A percentile compares a stretch with the other conserved stretches of the same genome.
Conservation (phyloP, 2,797 vertebrate genomes). For the Podargus strigoides region DNA sequence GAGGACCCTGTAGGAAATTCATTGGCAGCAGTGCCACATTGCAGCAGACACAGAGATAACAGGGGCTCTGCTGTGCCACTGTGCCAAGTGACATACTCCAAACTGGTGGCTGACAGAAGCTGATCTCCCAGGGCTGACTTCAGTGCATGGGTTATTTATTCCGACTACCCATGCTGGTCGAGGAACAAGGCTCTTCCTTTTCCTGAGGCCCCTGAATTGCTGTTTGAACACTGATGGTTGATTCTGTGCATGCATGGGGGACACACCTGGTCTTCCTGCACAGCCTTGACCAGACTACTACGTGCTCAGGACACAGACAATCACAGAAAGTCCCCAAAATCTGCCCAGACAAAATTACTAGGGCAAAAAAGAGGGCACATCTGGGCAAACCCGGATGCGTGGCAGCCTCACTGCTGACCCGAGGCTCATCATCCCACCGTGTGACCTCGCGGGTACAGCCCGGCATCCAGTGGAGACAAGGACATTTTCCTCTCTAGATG, state of each 20-base stretch:
- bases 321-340: neutral
- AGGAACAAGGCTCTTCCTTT: neutral
- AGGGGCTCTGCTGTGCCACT: neutral
- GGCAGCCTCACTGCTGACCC: neutral
- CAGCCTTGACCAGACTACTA: neutral
- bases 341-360: neutral
- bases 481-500: neutral
- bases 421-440: neutral
- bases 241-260: rapidly evolving
- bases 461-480: rapidly evolving
- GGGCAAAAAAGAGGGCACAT: neutral
- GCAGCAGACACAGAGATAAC: neutral
- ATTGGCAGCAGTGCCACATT: neutral
- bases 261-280: neutral
- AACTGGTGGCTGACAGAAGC: neutral
- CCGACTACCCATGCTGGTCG: rapidly evolving
- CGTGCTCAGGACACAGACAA: neutral
- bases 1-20: rapidly evolving
- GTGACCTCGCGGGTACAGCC: neutral
- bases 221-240: rapidly evolving
- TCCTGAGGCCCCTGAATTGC: neutral
- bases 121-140: neutral
- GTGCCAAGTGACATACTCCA: neutral
- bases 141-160: rapidly evolving
- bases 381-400: neutral